Conservation (phyloP, 2,797 vertebrate genomes). For the Crenuchus spilurus region DNA sequence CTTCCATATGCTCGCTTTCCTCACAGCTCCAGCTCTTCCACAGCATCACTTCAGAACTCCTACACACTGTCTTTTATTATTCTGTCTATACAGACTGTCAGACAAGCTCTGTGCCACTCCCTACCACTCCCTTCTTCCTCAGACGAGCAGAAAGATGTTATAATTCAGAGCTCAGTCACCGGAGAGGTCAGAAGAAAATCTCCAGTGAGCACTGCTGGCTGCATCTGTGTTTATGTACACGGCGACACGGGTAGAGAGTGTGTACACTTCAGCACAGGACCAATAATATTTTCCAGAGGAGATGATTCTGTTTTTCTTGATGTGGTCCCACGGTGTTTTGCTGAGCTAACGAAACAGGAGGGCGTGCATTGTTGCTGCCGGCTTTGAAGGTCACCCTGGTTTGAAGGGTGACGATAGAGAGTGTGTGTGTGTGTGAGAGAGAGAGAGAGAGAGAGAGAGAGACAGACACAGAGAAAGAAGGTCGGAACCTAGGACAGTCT, state of each 20-base stretch:
- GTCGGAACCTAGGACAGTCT: slow-evolving; percentile 22
- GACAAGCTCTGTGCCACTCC: slow-evolving; percentile 39
- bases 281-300: slow-evolving; percentile 75
- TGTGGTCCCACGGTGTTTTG: slow-evolving; percentile 52
- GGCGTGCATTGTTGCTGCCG: slow-evolving; percentile 57
- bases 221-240: slow-evolving; percentile 72
- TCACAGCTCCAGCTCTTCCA: slow-evolving; percentile 16
- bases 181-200: slow-evolving; percentile 56
- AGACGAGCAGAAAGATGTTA: slow-evolving; percentile 44
- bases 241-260: slow-evolving; percentile 57
- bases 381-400: slow-evolving; percentile 48
- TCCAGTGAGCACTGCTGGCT: slow-evolving; percentile 55
- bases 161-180: slow-evolving; percentile 39
- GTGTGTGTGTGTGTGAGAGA: no score
- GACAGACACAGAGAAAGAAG: slow-evolving; percentile 27
- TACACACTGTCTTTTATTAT: slow-evolving; percentile 8
- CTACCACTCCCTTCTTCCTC: slow-evolving; percentile 41
- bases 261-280: slow-evolving; percentile 61
- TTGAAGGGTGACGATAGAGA: slow-evolving; percentile 34
- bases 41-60: slow-evolving; percentile 8
- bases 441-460: not conserved
- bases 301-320: slow-evolving; percentile 68
- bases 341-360: slow-evolving; percentile 65
- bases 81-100: slow-evolving; percentile 47
- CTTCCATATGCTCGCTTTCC: slow-evolving; percentile 35